Evolutionary conservation across 35 echinoderm and acorn worm species (phyloP).

Genomic region (Heliocidaris tuberculata): DNA sequence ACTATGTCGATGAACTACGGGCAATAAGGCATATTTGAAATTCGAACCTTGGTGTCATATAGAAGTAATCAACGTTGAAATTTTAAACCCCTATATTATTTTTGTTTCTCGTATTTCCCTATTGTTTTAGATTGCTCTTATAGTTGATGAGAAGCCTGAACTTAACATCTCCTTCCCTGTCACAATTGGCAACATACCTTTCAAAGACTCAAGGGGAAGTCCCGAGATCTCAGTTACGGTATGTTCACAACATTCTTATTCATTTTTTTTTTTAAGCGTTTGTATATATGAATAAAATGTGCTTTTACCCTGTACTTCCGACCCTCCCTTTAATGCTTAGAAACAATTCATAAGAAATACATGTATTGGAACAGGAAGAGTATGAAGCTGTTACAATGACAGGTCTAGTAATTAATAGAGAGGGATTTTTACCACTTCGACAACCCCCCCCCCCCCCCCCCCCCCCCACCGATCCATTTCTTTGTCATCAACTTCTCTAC

Average conservation of each 20-base stretch:
- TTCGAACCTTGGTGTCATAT: too few species aligned
- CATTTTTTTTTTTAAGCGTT: neutral
- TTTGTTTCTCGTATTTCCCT: neutral
- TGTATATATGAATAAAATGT: neutral
- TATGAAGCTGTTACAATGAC: too few species aligned
- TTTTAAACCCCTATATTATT: neutral
- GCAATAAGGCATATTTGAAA: too few species aligned
- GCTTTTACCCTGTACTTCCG: neutral
- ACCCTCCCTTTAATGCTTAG: neutral
- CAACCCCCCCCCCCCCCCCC: too few species aligned
- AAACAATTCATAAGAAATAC: neutral
- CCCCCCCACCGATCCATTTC: too few species aligned
- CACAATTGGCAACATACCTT: slow-evolving; percentile 91
- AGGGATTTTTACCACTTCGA: too few species aligned
- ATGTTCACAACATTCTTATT: neutral
- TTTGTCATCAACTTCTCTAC: too few species aligned
- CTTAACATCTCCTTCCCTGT: slow-evolving; percentile 91
- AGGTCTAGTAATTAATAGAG: too few species aligned
- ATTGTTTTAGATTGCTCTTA: slow-evolving; percentile 68
- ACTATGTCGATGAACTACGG: too few species aligned
- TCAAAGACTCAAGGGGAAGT: slow-evolving; percentile 51
- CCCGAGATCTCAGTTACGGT: slow-evolving; percentile 80
- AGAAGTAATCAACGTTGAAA: too few species aligned
- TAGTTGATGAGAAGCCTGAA: slow-evolving; percentile 91
- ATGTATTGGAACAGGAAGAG: too few species aligned